These are phyloP conservation scores for Lumbricus terrestris DNA, from an alignment of 2,888 invertebrate genomes.

Conservation along the genomic window DNA sequence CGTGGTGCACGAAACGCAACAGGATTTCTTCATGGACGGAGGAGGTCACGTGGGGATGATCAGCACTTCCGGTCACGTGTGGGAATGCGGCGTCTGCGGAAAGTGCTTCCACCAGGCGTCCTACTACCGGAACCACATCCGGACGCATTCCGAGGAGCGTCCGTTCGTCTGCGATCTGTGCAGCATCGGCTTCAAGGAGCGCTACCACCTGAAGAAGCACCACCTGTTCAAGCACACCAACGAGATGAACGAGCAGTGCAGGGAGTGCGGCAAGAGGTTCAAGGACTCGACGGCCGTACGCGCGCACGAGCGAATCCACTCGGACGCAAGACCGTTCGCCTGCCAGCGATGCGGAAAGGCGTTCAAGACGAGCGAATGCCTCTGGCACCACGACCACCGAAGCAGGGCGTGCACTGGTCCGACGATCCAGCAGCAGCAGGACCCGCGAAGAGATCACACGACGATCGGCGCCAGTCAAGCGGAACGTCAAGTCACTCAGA, in stretches of 20 bases:
- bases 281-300: slow-evolving; percentile 44
- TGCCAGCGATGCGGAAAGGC: slow-evolving; percentile 39
- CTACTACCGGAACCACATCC: slow-evolving; percentile 41
- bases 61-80: slow-evolving; percentile 27
- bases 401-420: slow-evolving; percentile 19
- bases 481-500: neutral
- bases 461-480: neutral
- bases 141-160: slow-evolving; percentile 41
- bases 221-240: slow-evolving; percentile 41
- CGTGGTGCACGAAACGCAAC: neutral
- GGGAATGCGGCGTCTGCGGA: slow-evolving; percentile 39
- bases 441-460: neutral
- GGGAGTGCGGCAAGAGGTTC: slow-evolving; percentile 40
- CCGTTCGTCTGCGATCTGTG: slow-evolving; percentile 41
- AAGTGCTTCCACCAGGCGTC: slow-evolving; percentile 40
- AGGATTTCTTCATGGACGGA: neutral
- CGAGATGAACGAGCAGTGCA: slow-evolving; percentile 40
- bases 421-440: neutral
- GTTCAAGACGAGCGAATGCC: slow-evolving; percentile 43
- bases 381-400: slow-evolving; percentile 43
- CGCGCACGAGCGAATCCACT: slow-evolving; percentile 43
- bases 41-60: neutral
- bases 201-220: slow-evolving; percentile 44
- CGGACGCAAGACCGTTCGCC: slow-evolving; percentile 39
- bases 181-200: slow-evolving; percentile 42